phyloP scores from a whole-genome alignment of 2,113 vertebrate species.

The Apus apus region DNA sequence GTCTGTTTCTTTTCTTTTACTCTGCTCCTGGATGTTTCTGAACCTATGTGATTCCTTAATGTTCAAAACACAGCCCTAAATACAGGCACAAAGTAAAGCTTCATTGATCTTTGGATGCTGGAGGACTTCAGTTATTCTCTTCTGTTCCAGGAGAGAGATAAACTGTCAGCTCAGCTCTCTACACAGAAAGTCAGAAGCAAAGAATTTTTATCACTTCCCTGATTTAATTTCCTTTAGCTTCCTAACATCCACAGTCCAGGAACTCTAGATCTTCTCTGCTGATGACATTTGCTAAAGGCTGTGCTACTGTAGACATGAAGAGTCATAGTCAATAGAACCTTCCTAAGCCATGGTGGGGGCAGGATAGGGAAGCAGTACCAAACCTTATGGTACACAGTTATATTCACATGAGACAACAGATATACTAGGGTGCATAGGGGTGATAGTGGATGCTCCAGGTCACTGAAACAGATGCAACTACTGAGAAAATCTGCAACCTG shows the following conservation, averaged over 20 bases:
- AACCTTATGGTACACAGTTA: not conserved
- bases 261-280: not conserved
- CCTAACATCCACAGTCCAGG: not conserved
- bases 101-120: not conserved
- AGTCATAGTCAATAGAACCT: not conserved
- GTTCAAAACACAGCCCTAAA: not conserved
- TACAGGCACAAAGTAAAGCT: not conserved
- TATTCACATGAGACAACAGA: not conserved
- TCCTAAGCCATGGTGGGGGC: not conserved
- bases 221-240: not conserved
- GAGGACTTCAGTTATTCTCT: not conserved
- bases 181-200: not conserved
- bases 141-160: not conserved
- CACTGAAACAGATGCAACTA: rapidly evolving
- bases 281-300: not conserved
- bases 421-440: not conserved
- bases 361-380: not conserved
- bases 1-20: not conserved
- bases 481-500: not conserved
- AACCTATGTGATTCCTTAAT: not conserved
- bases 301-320: not conserved
- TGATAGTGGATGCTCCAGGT: not conserved
- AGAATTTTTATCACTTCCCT: not conserved
- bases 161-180: not conserved
- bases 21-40: not conserved